Evolutionary conservation across 2,113 vertebrate species (phyloP).

Genomic region (Peromyscus maniculatus): DNA sequence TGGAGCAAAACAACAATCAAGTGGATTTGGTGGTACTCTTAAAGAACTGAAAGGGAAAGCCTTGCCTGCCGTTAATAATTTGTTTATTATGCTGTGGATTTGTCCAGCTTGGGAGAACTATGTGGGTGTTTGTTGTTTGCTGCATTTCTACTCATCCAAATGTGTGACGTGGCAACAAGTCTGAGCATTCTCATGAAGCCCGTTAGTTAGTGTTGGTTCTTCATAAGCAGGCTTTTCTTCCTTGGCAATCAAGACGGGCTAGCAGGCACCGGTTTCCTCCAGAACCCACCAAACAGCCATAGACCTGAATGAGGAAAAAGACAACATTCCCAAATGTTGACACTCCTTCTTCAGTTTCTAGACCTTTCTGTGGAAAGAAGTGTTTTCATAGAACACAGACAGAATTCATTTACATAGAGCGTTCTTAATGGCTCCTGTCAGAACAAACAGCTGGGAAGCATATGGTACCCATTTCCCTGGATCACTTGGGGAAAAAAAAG

Average conservation of each 20-base stretch:
- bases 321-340: constrained; percentile 84
- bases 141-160: constrained; percentile 38
- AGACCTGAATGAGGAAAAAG: constrained; percentile 78
- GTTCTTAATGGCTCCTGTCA: constrained; percentile 90
- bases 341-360: constrained; percentile 84
- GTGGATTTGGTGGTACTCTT: not conserved
- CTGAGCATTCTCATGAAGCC: not conserved
- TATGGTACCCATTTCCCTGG: constrained; percentile 92
- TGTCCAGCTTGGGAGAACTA: constrained; percentile 20
- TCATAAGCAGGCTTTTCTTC: not conserved
- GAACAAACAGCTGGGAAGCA: constrained; percentile 91
- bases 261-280: constrained; percentile 66
- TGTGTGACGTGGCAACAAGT: not conserved
- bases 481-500: constrained; percentile 92
- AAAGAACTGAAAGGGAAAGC: constrained; percentile 41
- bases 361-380: constrained; percentile 86
- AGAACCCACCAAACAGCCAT: constrained; percentile 65
- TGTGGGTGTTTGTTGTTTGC: constrained; percentile 20
- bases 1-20: not conserved
- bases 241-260: constrained; percentile 59
- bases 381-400: constrained; percentile 90
- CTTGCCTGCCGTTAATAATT: not conserved
- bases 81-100: not conserved
- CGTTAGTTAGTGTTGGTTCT: constrained; percentile 34
- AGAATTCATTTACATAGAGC: constrained; percentile 90